Percentiles rank a stretch among this genome's conserved stretches.
These are phyloP conservation scores for Hymenopus coronatus DNA, from an alignment of 2,888 invertebrate species.

Conservation along the genomic window DNA sequence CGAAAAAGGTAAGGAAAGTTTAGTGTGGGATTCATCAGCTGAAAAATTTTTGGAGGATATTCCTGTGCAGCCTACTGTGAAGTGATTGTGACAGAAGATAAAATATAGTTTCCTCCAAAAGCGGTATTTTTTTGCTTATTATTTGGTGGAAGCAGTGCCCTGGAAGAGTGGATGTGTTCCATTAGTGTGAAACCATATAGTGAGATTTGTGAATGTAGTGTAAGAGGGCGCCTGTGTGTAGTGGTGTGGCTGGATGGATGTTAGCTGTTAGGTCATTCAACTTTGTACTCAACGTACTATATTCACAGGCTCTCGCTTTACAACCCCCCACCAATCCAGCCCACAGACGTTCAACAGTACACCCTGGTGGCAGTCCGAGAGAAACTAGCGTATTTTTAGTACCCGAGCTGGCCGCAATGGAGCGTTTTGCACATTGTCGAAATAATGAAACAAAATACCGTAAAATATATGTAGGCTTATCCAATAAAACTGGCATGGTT, in stretches of 20 bases:
- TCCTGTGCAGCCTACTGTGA: neutral
- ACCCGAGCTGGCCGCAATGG: slow-evolving; percentile 21
- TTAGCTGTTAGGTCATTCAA: slow-evolving; percentile 23
- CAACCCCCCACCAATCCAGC: slow-evolving; percentile 8
- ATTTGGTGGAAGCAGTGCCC: neutral
- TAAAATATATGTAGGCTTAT: neutral
- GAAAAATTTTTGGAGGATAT: neutral
- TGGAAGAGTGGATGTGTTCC: neutral
- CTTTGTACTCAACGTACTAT: slow-evolving; percentile 19
- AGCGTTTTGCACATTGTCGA: slow-evolving; percentile 15
- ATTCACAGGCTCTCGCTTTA: slow-evolving; percentile 5
- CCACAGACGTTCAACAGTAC: slow-evolving; percentile 38
- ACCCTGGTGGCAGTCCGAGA: slow-evolving; percentile 35
- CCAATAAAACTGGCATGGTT: neutral
- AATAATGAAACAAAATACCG: neutral
- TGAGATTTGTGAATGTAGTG: slow-evolving; percentile 7
- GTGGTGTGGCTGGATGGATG: neutral
- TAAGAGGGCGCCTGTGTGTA: neutral
- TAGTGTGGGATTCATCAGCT: neutral
- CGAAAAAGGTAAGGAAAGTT: slow-evolving; percentile 53
- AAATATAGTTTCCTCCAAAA: neutral
- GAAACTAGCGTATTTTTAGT: slow-evolving; percentile 24
- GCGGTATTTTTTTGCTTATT: neutral
- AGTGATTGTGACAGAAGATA: neutral
- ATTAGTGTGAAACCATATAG: neutral